A percentile compares a stretch with the other conserved stretches of the same genome.
phyloP scores from a whole-genome alignment of 2,888 invertebrate genomes.

The Hyposoter dolosus region DNA sequence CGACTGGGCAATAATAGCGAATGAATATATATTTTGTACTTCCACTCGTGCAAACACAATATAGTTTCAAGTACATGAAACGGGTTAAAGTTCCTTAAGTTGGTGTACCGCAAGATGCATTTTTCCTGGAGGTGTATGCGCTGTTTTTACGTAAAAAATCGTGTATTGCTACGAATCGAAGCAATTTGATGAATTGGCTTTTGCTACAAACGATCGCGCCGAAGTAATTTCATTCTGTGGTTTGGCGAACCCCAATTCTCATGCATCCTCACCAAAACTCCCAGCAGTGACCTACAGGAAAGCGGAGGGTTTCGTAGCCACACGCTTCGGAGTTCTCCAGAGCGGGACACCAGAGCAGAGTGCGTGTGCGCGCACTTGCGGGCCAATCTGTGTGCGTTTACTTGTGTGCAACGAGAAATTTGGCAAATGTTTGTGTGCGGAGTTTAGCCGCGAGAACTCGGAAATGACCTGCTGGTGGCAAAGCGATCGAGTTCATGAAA shows the following conservation, averaged over 20 bases:
- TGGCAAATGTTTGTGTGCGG: constrained; percentile 44
- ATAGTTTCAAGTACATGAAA: background rate
- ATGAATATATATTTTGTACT: background rate
- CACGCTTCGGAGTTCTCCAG: constrained; percentile 55
- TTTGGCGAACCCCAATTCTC: constrained; percentile 72
- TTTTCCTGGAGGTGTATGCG: background rate
- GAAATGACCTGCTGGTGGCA: constrained; percentile 50
- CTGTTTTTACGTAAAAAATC: background rate
- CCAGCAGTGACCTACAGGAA: constrained; percentile 42
- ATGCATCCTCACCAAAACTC: constrained; percentile 52
- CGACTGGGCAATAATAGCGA: background rate
- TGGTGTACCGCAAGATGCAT: background rate
- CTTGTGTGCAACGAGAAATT: constrained; percentile 56
- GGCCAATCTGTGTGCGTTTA: background rate
- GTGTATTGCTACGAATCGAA: constrained; percentile 43
- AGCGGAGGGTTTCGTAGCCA: constrained; percentile 57
- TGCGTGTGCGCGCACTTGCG: background rate
- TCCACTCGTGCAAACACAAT: background rate
- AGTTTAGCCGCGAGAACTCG: constrained; percentile 55
- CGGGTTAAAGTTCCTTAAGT: background rate
- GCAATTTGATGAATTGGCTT: constrained; percentile 80
- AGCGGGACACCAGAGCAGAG: constrained; percentile 54
- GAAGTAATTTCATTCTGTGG: constrained; percentile 82
- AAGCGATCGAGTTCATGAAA: constrained; percentile 41
- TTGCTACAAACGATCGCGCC: constrained; percentile 80